Evolutionary conservation across 2,113 vertebrate species (phyloP).

Genomic region (Pholis gunnellus): DNA sequence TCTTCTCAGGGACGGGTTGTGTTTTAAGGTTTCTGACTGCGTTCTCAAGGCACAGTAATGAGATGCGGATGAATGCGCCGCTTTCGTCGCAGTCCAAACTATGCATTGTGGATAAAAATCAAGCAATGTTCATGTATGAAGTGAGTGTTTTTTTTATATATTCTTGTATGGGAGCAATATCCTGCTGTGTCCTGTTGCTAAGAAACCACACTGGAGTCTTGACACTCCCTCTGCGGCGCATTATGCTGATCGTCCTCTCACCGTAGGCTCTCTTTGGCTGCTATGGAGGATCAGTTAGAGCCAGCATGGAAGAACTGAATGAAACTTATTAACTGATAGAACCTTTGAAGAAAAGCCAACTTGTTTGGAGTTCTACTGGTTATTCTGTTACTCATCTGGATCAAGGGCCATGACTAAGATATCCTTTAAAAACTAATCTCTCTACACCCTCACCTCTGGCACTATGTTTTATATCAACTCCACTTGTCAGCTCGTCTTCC

Average conservation of each 20-base stretch:
- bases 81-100: background rate
- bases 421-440: background rate
- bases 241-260: constrained; percentile 51
- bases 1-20: background rate
- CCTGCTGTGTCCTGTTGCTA: constrained; percentile 72
- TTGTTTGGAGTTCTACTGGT: background rate
- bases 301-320: background rate
- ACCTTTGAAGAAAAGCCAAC: background rate
- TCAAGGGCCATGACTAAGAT: background rate
- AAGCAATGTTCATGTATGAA: constrained; percentile 1
- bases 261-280: constrained; percentile 43
- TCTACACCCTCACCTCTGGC: background rate
- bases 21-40: background rate
- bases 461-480: background rate
- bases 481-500: background rate
- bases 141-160: background rate
- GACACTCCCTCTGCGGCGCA: constrained; percentile 52
- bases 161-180: constrained; percentile 5
- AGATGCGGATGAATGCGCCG: background rate
- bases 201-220: constrained; percentile 55
- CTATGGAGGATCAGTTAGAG: constrained; percentile 9
- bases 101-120: background rate
- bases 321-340: background rate
- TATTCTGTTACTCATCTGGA: background rate
- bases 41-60: background rate